These are phyloP conservation scores for Pasiphila rectangulata DNA, from an alignment of 2,888 invertebrate genomes.

Conservation along the genomic window DNA sequence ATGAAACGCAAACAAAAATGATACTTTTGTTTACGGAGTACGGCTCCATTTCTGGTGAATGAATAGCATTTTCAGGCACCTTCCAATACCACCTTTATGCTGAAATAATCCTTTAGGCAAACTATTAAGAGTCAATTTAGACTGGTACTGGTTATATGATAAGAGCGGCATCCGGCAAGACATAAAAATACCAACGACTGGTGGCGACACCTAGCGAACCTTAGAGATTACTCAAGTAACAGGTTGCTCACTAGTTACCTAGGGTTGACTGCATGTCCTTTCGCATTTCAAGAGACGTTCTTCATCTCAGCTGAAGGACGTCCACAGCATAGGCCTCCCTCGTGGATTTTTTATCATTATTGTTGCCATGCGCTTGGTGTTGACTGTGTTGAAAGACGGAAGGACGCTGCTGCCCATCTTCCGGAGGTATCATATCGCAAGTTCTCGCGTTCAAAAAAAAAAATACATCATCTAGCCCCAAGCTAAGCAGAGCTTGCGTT, in stretches of 20 bases:
- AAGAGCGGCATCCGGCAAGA: constrained; percentile 25
- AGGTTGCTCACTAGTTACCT: constrained; percentile 32
- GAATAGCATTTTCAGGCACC: constrained; percentile 1
- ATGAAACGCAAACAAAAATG: too few species aligned
- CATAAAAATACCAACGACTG: constrained; percentile 32
- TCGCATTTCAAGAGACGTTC: too few species aligned
- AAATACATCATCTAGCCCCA: too few species aligned
- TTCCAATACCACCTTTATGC: not conserved
- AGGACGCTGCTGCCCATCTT: too few species aligned
- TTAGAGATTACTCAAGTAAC: constrained; percentile 32
- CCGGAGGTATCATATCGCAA: not conserved
- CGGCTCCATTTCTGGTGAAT: too few species aligned
- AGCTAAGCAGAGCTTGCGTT: too few species aligned
- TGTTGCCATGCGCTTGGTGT: too few species aligned
- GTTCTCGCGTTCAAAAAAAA: not conserved
- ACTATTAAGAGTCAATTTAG: constrained; percentile 7
- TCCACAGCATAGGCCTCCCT: too few species aligned
- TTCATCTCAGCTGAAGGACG: too few species aligned
- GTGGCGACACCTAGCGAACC: constrained; percentile 25
- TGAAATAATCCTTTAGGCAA: constrained; percentile 10
- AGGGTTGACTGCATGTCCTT: not conserved
- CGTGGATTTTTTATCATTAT: too few species aligned
- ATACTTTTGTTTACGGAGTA: too few species aligned
- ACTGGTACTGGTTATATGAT: constrained; percentile 19
- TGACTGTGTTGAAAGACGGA: too few species aligned